Base-by-base conservation (phyloP, 2,797 vertebrate genomes). In the Spinus olivaceus region DNA sequence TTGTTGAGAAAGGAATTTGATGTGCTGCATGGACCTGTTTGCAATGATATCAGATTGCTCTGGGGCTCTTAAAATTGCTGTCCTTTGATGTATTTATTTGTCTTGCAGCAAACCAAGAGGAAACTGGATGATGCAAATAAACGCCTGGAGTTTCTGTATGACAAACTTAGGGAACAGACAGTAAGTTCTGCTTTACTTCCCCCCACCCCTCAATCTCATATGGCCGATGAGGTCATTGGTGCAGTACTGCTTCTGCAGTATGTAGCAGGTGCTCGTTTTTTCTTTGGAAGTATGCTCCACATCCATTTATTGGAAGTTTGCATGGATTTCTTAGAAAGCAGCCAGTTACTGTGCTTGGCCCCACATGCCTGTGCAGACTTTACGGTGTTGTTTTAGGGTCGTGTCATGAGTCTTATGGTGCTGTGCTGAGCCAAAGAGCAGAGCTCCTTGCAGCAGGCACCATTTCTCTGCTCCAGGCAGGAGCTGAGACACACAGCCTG, bases 121-220 rank as follows among this genome's bases (percentile, higher is more conserved):
- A 99, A 99, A 95, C 97, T 99, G 21, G 99, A 99, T 50, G 99
- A 99, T 56, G 99, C 99, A 61, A 99, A 98, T 97, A 99, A 99
- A 90, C 99, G 99, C 54, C 96, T 99, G 94, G 99, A 99, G 85
- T 98, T 98, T 81, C 98, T 99, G 0, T 99, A 99, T 54, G 99
- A 99, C 97, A 99, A 99, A 97, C 98, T 99, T 82, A 97, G 99
- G 96, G 99, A 99, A 89, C 98, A 99, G 97, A 98, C 98, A n/a
- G 99, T 99, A 98, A 99, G 99, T 98, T 78, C 32, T 80, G 12
- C 1, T 91, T 85, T 76, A 35, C 11, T 33, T 41, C 11, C 33
- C 20, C 35, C 3, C 12, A 16, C 2, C 3, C 7, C 9, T 27
- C 61, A 35, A 3, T 44, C 27, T 41, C 1, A 2, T 77, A 14